Percentiles rank a stretch among this genome's conserved stretches.
Evolutionary conservation across 2,888 invertebrate genomes (phyloP).

Genomic region (Mythimna impura): DNA sequence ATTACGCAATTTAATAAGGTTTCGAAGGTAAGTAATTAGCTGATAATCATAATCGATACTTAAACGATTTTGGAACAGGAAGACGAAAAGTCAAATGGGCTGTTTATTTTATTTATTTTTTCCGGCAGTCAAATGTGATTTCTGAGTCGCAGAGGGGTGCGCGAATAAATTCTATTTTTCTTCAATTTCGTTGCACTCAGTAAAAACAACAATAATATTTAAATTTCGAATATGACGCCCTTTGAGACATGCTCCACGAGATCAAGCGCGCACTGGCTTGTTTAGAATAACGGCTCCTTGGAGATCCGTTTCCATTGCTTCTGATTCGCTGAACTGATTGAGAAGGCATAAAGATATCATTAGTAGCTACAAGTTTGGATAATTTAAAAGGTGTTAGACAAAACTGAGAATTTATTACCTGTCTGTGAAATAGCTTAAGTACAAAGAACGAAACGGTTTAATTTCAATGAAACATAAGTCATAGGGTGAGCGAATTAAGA

Average conservation of each 20-base stretch:
- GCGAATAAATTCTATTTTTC: constrained; percentile 87
- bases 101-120: constrained; percentile 73
- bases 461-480: constrained; percentile 87
- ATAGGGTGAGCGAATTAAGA: constrained; percentile 88
- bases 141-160: constrained; percentile 78
- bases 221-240: constrained; percentile 84
- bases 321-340: constrained; percentile 35
- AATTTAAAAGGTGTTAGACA: constrained; percentile 71
- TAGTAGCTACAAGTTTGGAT: constrained; percentile 48
- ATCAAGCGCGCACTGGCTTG: constrained; percentile 65
- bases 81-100: constrained; percentile 69
- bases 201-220: constrained; percentile 89
- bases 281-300: constrained; percentile 67
- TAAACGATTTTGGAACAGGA: constrained; percentile 69
- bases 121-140: constrained; percentile 80
- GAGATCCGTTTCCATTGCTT: constrained; percentile 55
- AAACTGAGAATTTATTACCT: constrained; percentile 74
- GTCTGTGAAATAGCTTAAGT: constrained; percentile 65
- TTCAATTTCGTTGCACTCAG: constrained; percentile 88
- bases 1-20: constrained; percentile 88
- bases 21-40: constrained; percentile 83
- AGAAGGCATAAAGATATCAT: constrained; percentile 31
- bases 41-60: constrained; percentile 80
- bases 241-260: constrained; percentile 73
- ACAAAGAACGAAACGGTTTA: constrained; percentile 74